These are phyloP conservation scores for Catocala sponsa DNA, from an alignment of 2,888 invertebrate genomes.

Conservation along the genomic window DNA sequence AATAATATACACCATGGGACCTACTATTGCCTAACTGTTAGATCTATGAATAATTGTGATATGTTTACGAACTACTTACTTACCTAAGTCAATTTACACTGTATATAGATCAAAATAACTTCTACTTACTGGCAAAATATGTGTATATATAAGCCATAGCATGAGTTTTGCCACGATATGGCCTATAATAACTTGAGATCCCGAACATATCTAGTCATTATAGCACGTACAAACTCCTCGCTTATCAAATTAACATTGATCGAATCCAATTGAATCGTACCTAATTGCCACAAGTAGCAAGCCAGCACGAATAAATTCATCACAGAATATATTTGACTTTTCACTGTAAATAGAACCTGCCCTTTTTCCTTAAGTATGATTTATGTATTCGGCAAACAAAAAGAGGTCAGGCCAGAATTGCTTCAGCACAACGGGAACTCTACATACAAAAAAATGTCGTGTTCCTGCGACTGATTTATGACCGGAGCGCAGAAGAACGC, in stretches of 20 bases:
- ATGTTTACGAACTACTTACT: conserved; percentile 60
- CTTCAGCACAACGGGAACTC: no score
- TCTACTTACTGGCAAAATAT: conserved; percentile 31
- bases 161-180: conserved; percentile 28
- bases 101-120: conserved; percentile 47
- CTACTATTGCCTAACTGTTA: conserved; percentile 76
- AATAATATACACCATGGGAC: conserved; percentile 72
- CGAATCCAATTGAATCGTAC: conserved; percentile 40
- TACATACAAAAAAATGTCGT: no score
- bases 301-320: conserved; percentile 55
- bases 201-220: conserved; percentile 45
- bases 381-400: no score
- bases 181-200: conserved; percentile 38
- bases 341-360: conserved; percentile 16
- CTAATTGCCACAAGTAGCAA: conserved; percentile 45
- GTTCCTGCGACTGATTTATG: no score
- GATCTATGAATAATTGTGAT: conserved; percentile 68
- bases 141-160: conserved; percentile 18
- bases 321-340: conserved; percentile 42
- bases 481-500: no score
- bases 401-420: no score
- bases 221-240: conserved; percentile 47
- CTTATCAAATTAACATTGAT: conserved; percentile 49
- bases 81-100: conserved; percentile 60
- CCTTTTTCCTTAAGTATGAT: neutral